These are phyloP conservation scores for Drosophila tropicalis DNA, from an alignment of 1,140 invertebrate genomes.

Conservation along the genomic window DNA sequence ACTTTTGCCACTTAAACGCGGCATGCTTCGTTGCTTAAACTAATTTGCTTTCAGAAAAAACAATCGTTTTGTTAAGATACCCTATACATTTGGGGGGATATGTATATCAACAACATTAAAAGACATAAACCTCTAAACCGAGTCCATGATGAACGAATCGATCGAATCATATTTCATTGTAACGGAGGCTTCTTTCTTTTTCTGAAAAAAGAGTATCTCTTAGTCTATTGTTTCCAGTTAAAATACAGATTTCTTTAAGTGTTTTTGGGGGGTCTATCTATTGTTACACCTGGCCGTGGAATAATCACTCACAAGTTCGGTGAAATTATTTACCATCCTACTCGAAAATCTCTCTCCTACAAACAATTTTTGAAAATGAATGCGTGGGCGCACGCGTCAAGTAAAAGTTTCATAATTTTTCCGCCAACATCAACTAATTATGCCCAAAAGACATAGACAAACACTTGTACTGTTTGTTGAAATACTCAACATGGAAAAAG, in stretches of 20 bases:
- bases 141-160: no score
- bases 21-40: slow-evolving; percentile 51
- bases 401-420: slow-evolving; percentile 52
- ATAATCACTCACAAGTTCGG: slow-evolving; percentile 58
- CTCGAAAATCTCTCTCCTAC: not conserved
- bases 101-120: not conserved
- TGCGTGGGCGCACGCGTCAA: slow-evolving; percentile 38
- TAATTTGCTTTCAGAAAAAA: slow-evolving; percentile 47
- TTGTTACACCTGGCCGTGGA: slow-evolving; percentile 51
- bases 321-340: slow-evolving; percentile 49
- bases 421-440: slow-evolving; percentile 13
- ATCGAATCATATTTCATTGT: no score
- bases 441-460: slow-evolving; percentile 1
- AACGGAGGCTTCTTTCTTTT: no score
- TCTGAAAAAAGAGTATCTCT: not conserved
- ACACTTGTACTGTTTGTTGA: not conserved
- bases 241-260: no score
- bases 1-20: not conserved
- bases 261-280: slow-evolving; percentile 18
- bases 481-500: no score
- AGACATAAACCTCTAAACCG: not conserved
- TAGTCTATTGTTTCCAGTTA: not conserved
- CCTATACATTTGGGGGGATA: not conserved
- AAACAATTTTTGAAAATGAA: slow-evolving; percentile 1
- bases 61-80: slow-evolving; percentile 40